phyloP scores from a whole-genome alignment of 2,113 vertebrate species.

The Pseudonaja textilis region DNA sequence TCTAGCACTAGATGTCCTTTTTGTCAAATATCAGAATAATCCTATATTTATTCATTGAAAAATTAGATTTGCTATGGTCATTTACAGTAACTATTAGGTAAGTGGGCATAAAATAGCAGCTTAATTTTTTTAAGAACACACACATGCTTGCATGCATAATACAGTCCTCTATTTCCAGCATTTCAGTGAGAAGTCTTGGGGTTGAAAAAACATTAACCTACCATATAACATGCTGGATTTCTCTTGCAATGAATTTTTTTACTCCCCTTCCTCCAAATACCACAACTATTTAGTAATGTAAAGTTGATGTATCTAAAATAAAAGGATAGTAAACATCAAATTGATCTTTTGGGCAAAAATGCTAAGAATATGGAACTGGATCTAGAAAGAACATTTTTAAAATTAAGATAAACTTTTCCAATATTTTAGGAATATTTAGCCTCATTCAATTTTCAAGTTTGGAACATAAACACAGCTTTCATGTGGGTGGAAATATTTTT shows the following conservation, averaged over 20 bases:
- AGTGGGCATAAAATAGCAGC: not conserved
- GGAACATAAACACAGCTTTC: not conserved
- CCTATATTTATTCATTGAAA: not conserved
- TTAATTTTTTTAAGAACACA: not conserved
- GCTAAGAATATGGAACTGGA: not conserved
- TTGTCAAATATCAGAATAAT: not conserved
- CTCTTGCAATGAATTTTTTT: not conserved
- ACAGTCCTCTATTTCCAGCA: not conserved
- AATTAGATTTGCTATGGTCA: not conserved
- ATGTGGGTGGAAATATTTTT: not conserved
- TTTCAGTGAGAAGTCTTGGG: not conserved
- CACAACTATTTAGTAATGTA: not conserved
- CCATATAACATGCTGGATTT: not conserved
- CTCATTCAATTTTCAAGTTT: not conserved
- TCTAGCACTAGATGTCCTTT: not conserved
- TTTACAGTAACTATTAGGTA: not conserved
- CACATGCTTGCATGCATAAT: not conserved
- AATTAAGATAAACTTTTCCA: not conserved
- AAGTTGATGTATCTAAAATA: not conserved
- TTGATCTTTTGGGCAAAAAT: not conserved
- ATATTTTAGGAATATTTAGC: not conserved
- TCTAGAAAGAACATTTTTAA: not conserved
- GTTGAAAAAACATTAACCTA: not conserved
- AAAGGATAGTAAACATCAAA: not conserved
- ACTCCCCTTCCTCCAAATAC: not conserved